phyloP scores from a whole-genome alignment of 2,797 vertebrate genomes.

The Scyliorhinus canicula region DNA sequence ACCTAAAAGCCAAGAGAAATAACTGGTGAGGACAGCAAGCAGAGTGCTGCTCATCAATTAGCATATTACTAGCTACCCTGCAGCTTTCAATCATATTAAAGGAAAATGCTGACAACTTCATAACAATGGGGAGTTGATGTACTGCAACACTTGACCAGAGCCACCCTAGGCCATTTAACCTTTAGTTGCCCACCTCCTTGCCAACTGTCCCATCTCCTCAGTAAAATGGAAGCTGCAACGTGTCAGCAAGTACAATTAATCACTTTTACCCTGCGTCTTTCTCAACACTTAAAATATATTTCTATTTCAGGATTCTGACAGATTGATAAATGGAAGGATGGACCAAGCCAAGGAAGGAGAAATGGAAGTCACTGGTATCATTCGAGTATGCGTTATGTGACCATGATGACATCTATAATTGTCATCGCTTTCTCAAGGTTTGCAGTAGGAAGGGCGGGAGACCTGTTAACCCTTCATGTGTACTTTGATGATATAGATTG shows the following conservation, averaged over 20 bases:
- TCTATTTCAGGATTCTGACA: constrained; percentile 36
- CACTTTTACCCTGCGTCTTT: constrained; percentile 28
- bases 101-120: constrained; percentile 31
- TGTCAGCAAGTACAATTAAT: constrained; percentile 37
- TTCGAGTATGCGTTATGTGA: background rate
- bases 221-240: background rate
- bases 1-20: constrained; percentile 32
- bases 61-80: constrained; percentile 21
- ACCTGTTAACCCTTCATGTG: background rate
- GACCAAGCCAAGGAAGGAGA: constrained; percentile 29
- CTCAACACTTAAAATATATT: constrained; percentile 18
- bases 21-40: constrained; percentile 26
- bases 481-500: background rate
- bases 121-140: constrained; percentile 37
- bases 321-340: constrained; percentile 35
- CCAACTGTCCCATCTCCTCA: background rate
- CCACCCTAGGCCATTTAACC: constrained; percentile 18
- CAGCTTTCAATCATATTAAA: constrained; percentile 32
- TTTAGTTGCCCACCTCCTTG: background rate
- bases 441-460: background rate
- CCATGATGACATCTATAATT: constrained; percentile 24
- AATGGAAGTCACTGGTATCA: constrained; percentile 34
- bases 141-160: constrained; percentile 25
- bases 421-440: constrained; percentile 21
- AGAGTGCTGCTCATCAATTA: constrained; percentile 37